A percentile compares a stretch with the other conserved stretches of the same genome.
Evolutionary conservation across 2,888 invertebrate species (phyloP).

Genomic region (Pterostichus niger): DNA sequence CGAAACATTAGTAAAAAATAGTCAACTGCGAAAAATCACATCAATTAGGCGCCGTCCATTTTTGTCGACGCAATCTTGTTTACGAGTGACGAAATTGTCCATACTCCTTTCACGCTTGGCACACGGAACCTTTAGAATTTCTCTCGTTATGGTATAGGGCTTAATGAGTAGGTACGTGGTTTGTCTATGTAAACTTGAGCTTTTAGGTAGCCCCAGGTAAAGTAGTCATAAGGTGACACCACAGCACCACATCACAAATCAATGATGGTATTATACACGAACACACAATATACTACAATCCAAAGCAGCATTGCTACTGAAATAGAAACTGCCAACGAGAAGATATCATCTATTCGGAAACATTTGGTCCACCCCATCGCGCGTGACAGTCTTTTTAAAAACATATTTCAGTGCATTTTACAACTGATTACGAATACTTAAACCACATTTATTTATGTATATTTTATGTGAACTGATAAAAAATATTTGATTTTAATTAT

Average conservation of each 20-base stretch:
- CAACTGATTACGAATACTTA: too few species aligned
- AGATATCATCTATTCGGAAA: not conserved
- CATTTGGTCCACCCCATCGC: not conserved
- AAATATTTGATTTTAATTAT: too few species aligned
- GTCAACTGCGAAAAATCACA: not conserved
- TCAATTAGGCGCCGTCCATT: not conserved
- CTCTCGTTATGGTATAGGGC: not conserved
- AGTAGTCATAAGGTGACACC: constrained; percentile 10
- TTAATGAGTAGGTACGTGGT: not conserved
- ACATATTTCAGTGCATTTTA: too few species aligned
- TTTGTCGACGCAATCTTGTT: not conserved
- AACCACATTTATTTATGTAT: too few species aligned
- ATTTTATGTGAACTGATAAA: too few species aligned
- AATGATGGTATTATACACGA: constrained; percentile 20
- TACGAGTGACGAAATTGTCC: not conserved
- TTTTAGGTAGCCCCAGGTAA: too few species aligned
- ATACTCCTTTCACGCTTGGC: not conserved
- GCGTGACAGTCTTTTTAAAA: constrained; percentile 14
- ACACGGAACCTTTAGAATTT: not conserved
- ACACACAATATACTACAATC: not conserved
- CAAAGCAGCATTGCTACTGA: not conserved
- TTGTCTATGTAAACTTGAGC: too few species aligned
- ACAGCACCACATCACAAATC: constrained; percentile 27
- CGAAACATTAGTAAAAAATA: not conserved
- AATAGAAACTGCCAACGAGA: not conserved